Conservation (phyloP, 2,797 vertebrate genomes). For the Pseudochaenichthys georgianus region DNA sequence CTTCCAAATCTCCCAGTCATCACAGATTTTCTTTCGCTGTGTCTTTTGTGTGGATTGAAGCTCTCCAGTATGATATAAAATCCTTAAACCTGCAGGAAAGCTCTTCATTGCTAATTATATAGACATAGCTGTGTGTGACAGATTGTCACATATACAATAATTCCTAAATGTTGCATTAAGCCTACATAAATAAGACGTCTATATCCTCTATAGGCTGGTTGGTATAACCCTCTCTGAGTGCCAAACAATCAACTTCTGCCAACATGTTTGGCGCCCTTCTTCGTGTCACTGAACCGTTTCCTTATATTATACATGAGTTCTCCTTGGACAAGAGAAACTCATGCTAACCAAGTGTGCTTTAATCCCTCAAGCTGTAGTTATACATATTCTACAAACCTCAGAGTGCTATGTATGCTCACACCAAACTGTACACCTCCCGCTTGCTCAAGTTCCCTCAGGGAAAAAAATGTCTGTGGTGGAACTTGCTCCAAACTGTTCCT, state of each 20-base stretch:
- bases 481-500: conserved; percentile 1
- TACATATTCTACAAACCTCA: conserved; percentile 36
- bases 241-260: conserved; percentile 40
- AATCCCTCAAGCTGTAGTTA: conserved; percentile 33
- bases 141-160: conserved; percentile 4
- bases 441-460: background rate
- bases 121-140: conserved; percentile 8
- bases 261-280: conserved; percentile 45
- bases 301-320: conserved; percentile 35
- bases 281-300: conserved; percentile 41
- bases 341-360: conserved; percentile 38
- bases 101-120: conserved; percentile 6
- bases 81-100: background rate
- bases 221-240: conserved; percentile 16
- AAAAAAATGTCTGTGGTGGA: background rate
- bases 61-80: background rate
- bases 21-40: background rate
- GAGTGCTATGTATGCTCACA: conserved; percentile 39
- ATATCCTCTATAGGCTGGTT: conserved; percentile 16
- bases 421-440: conserved; percentile 36
- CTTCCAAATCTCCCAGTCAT: background rate
- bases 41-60: background rate
- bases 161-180: background rate
- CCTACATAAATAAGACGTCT: conserved; percentile 9
- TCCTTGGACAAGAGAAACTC: conserved; percentile 34